Base-by-base conservation (phyloP, 2,113 vertebrate genomes). In the Boleophthalmus pectinirostris region DNA sequence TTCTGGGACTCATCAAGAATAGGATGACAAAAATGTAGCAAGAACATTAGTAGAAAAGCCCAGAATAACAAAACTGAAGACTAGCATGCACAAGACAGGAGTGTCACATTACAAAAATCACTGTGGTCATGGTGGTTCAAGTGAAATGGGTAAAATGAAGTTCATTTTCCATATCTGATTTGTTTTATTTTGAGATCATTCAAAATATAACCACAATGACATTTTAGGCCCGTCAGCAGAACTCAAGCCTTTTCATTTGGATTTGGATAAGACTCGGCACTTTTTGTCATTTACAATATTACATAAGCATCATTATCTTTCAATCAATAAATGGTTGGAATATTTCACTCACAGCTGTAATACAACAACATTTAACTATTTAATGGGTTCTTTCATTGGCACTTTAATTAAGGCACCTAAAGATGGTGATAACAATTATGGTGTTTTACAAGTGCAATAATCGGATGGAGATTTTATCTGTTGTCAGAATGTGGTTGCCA, bases 1-100 rank as follows among this genome's bases (percentile, higher is more conserved):
- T 88, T 83, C 69, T 89, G 76, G 79, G 83, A 86, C 78, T 82
- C 82, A 89, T 83, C 71, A 82, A 58, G 67, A 69, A 75, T 78
- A 51, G 49, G 49, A 51, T 20, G 49, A 51, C 15, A 5, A 51
- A 20, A 51, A 51, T 51, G 15, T 51, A 20, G 4, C 5, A 16
- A 16, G 3, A 5, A 5, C 3, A 18, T 18, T 43, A 3, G 49
- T 51, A 18, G 16, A 51, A 51, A 7, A 51, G 49, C 49, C 2
- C 49, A 51, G 16, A 16, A 51, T 18, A 51, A 51, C 3, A 20
- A 51, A 51, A 51, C 49, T 51, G 16, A 20, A 49, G 15, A 49
- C 14, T 5, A 15, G 13, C 3, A 49, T 16, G 18, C 15, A 51
- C 49, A 51, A 18, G 16, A 51, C 49, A 51, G 49, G 16, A 16